Base-by-base conservation (phyloP, 1,140 invertebrate species). In the Eumaeus atala region DNA sequence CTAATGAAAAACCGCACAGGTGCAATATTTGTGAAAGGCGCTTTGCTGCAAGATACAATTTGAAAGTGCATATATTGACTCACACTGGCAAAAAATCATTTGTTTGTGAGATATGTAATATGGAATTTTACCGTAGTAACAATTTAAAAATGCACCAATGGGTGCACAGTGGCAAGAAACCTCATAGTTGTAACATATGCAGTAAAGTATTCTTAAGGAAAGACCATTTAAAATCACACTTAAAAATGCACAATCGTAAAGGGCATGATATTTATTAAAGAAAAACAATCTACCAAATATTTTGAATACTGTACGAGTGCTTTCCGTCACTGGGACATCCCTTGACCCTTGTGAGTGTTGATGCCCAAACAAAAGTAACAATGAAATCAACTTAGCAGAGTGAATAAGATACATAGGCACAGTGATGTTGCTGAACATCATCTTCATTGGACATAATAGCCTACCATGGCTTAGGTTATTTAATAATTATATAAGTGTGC, bases 41-140 rank as follows among this genome's bases (percentile, higher is more conserved):
- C 1, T 47, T 18, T 47, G 17, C 16, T 18, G 11, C 42, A 18
- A 47, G 12, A 47, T 4, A 11, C 3, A 47, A 17, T 18, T 47
- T 47, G 1, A 18, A 47, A 7, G 10, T 9, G 3, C 42, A 47
- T 9, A 47, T 9, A 16, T 17, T 11, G 9, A 11, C 18, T 14
- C 42, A 47, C 18, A 47, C 16, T 3, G 8, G 17, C 9, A 18
- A 47, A 7, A 47, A 47, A 18, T 18, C 11, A 5, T 47, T 47
- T 47, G 16, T 11, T 47, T 47, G 42, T 47, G 12, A 47, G 8
- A 12, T 47, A 47, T 47, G 42, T 12, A 18, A 11, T 47, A 47
- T 10, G 9, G n/a, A 18, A 17, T 47, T 18, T 10, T 17, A 47
- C 16, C 5, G 10, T 9, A 11, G 1, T 3, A 17, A 9, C 11